Conservation (phyloP, 2,113 vertebrate species). For the Garra rufa region DNA sequence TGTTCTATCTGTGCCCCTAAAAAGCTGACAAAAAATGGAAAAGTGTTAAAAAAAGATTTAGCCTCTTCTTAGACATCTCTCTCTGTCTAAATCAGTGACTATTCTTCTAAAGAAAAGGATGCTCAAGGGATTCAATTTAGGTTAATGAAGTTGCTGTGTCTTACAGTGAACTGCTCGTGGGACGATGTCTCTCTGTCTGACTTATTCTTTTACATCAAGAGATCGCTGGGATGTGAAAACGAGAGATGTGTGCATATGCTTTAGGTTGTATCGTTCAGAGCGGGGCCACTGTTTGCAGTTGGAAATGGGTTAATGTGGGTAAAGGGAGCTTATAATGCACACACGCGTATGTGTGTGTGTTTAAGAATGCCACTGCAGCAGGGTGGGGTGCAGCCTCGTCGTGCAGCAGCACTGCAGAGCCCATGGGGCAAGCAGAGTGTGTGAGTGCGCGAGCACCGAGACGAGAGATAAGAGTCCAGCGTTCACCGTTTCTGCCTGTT, state of each 20-base stretch:
- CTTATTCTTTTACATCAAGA: not conserved
- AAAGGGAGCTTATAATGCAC: conserved; percentile 37
- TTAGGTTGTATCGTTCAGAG: conserved; percentile 15
- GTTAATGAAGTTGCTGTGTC: conserved; percentile 28
- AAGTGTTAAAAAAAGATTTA: not conserved
- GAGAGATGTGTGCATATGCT: not conserved
- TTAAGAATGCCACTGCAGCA: conserved; percentile 57
- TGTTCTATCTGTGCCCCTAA: not conserved
- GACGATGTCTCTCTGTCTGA: not conserved
- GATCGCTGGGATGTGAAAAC: not conserved
- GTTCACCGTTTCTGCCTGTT: conserved; percentile 31
- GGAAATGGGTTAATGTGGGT: conserved; percentile 48
- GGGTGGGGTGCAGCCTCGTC: conserved; percentile 56
- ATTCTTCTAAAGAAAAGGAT: conserved; percentile 5
- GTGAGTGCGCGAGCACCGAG: not conserved
- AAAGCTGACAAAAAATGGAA: not conserved
- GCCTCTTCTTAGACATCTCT: conserved; percentile 3
- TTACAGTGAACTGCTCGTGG: conserved; percentile 2
- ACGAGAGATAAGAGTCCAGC: conserved; percentile 9
- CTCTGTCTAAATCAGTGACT: not conserved
- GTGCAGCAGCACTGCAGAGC: conserved; percentile 59
- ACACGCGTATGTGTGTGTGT: not conserved
- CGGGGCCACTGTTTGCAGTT: conserved; percentile 32
- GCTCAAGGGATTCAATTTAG: conserved; percentile 2
- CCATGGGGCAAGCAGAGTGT: conserved; percentile 40